Evolutionary conservation across 2,113 vertebrate species (phyloP).

Genomic region (Microcebus ravelobensis): DNA sequence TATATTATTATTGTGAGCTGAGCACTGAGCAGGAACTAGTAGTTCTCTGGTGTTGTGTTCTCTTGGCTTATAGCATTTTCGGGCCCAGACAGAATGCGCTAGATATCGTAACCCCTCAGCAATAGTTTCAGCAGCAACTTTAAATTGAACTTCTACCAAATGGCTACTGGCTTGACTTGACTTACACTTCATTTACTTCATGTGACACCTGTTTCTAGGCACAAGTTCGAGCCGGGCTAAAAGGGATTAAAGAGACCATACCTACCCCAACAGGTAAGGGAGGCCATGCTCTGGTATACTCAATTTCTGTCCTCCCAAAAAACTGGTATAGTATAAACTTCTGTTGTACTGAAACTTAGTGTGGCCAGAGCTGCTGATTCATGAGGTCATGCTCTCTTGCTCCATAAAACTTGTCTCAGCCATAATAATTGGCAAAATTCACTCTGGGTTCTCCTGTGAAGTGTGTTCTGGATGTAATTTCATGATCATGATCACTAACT

Average conservation of each 20-base stretch:
- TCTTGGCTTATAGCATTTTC: neutral
- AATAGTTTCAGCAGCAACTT: neutral
- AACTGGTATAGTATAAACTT: too few species aligned
- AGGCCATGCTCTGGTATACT: neutral
- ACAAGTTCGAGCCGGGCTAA: constrained; percentile 78
- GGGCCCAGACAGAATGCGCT: too few species aligned
- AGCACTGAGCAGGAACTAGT: rapidly evolving
- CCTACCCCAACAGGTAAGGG: constrained; percentile 36
- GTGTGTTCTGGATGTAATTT: neutral
- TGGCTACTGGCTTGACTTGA: neutral
- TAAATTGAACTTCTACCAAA: neutral
- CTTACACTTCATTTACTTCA: neutral
- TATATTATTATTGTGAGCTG: neutral
- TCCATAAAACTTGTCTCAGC: neutral
- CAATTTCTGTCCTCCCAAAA: neutral
- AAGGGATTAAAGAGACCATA: constrained; percentile 1
- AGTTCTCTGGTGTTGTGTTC: neutral
- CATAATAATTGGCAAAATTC: neutral
- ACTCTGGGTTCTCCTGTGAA: neutral
- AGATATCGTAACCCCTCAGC: too few species aligned
- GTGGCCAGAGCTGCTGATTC: neutral
- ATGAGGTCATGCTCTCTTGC: neutral
- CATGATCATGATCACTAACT: neutral
- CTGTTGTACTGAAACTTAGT: neutral
- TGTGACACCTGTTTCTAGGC: constrained; percentile 75